phyloP scores from a whole-genome alignment of 2,888 invertebrate species.

The Sarcophaga subvicina region DNA sequence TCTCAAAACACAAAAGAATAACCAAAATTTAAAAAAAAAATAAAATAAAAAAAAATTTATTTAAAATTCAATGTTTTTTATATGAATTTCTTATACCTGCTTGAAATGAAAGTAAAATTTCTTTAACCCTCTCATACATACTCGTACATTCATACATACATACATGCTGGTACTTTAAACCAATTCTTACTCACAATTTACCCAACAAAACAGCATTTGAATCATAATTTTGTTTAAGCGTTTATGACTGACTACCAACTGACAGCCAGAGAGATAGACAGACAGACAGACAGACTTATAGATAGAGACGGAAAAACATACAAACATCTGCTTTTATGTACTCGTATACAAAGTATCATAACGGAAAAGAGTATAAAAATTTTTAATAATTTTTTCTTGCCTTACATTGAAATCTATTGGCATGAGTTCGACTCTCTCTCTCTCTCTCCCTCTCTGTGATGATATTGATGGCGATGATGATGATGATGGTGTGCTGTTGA shows the following conservation, averaged over 20 bases:
- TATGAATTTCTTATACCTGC: not conserved
- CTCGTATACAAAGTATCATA: not conserved
- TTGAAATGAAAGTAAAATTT: too few species aligned
- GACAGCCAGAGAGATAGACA: too few species aligned
- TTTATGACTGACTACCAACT: too few species aligned
- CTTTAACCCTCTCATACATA: not conserved
- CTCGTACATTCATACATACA: not conserved
- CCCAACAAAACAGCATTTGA: too few species aligned
- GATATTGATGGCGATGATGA: constrained; percentile 2
- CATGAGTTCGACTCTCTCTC: constrained; percentile 14
- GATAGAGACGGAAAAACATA: not conserved
- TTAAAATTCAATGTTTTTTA: constrained; percentile 30
- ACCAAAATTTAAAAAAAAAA: too few species aligned
- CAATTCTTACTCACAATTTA: too few species aligned
- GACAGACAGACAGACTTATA: too few species aligned
- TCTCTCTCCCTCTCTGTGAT: too few species aligned
- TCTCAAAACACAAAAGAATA: too few species aligned
- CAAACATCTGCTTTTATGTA: not conserved
- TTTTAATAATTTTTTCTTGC: too few species aligned
- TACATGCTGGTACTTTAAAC: constrained; percentile 29
- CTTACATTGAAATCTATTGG: not conserved
- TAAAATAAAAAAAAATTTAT: not conserved
- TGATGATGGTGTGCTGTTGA: constrained; percentile 25
- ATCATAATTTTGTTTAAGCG: too few species aligned
- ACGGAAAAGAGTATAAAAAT: too few species aligned